Base-by-base conservation (phyloP, 2,113 vertebrate genomes). In the Macaca nemestrina region DNA sequence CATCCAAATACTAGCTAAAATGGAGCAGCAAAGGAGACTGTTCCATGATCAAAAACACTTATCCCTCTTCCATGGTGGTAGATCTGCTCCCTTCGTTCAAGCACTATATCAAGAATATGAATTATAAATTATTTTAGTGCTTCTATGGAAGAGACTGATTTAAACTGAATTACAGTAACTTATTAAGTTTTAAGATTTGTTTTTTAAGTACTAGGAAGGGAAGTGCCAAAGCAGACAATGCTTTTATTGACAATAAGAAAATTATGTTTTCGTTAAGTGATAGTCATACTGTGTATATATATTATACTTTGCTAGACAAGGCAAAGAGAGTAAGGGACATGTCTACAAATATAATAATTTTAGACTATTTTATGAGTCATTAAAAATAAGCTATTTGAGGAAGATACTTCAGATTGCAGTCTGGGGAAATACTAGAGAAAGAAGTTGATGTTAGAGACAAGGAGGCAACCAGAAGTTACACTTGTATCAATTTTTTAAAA, bases 281-380 rank as follows among this genome's bases (percentile, higher is more conserved):
- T 27, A 64, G 45, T 86, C 80, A 10, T 83, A 75, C 30, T 84
- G 32, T 55, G 3, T 38, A 48, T 27, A 48, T 11, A 50, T 64
- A 87, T 57, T 95, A 68, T 52, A 73, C 20, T 55, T 96, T 48
- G 87, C 23, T 89, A 86, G 57, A n/a, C 8, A 97, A 94, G 52
- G 38, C 25, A 93, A 80, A 23, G 45, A 50, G 22, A 12, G n/a
- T 64, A 83, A 80, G 61, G 73, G 20, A 40, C 25, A 61, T 83
- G n/a, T 67, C 9, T 68, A 45, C 6, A 72, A 79, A 22, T 35
- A 68, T 38, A 50, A 81, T 68, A 9, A 75, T 89, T 91, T 70
- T 70, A 45, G 27, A 38, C 7, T 88, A 48, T 61, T 90, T 94
- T 87, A 38, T 79, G 55, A 95, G 32, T 17, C 52, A 88, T 32